Evolutionary conservation across 2,888 invertebrate species (phyloP), one percentile per base, ranked within the genome.

Genomic region (Terebella lapidaria): DNA sequence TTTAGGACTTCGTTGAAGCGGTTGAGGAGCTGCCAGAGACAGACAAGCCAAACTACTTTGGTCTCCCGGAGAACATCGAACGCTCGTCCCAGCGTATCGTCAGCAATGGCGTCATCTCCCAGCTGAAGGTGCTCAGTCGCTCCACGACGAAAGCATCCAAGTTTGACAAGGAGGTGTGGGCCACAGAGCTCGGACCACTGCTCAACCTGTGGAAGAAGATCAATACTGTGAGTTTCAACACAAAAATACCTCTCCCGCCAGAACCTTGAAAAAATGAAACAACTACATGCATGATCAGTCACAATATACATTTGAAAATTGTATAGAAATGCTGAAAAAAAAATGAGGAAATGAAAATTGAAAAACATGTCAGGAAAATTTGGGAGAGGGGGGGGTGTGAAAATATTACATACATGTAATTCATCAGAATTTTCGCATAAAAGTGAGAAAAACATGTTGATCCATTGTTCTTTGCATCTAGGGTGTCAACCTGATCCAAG

Each of bases 31-130:
- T 92, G 51, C 87, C 90, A 0, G 88, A 88, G 63, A 83, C 84
- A 56, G 92, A 94, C 76, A 82, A 85, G 18, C 90, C 93, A 0
- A 83, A 85, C 3, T 85, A 89, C 71, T 89, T 94, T 72, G 91
- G 92, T 2, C 82, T 95, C 54, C 91, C 95, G 0, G 88, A 88
- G 56, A 95, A 94, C 77, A 91, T 94, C 61, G 88, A 91, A 66
- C 83, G 88, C 56, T 89, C 91, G 5, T 90, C 91, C 86, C 92
- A 94, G 78, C 86, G 87, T 67, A 87, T 86, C 58, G 85, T 87
- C 2, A 84, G 84, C 63, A 71, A 70, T 29, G 54, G 80, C 60
- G 86, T 89, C n/a, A 83, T 91, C 54, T 77, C 80, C 1, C 85
- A 87, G 62, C 81, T 91, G 3, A 85, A 85, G 79, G 74, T 81